A percentile compares a stretch with the other conserved stretches of the same genome.
These are phyloP conservation scores for Pitangus sulphuratus DNA, from an alignment of 2,797 vertebrate species.

Conservation along the genomic window DNA sequence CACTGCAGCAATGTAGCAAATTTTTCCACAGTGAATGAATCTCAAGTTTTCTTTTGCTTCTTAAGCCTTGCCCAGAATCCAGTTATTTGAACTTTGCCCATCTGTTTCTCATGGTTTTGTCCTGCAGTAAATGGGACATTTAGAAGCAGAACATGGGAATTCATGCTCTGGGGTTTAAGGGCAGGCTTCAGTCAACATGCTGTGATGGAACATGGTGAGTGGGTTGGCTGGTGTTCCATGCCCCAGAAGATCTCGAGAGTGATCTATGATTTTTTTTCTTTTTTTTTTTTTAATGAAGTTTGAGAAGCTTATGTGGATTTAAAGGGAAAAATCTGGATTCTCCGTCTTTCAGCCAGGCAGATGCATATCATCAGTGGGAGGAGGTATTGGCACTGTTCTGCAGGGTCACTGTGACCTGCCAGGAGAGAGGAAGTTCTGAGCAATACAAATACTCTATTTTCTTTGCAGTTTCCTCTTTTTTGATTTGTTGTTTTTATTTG, in stretches of 20 bases:
- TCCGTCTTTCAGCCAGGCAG: background rate
- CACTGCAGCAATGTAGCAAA: background rate
- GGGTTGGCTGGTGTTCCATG: background rate
- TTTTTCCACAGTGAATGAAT: background rate
- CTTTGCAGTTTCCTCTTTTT: background rate
- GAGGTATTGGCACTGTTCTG: background rate
- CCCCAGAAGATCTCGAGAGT: background rate
- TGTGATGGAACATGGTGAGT: background rate
- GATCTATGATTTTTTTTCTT: background rate
- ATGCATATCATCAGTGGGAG: fast-evolving
- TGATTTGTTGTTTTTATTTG: background rate
- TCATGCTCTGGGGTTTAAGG: background rate
- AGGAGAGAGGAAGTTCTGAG: background rate
- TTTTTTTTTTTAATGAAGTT: background rate
- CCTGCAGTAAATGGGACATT: background rate
- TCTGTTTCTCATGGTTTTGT: background rate
- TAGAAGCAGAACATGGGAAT: background rate
- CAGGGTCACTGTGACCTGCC: background rate
- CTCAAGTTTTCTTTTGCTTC: background rate
- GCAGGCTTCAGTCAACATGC: background rate
- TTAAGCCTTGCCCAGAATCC: background rate
- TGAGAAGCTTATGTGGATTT: background rate
- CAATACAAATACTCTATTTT: background rate
- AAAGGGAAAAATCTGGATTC: background rate
- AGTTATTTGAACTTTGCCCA: background rate